Evolutionary conservation across 2,113 vertebrate genomes (phyloP), one percentile per base, ranked within the genome.

Genomic region (Struthidea cinerea): DNA sequence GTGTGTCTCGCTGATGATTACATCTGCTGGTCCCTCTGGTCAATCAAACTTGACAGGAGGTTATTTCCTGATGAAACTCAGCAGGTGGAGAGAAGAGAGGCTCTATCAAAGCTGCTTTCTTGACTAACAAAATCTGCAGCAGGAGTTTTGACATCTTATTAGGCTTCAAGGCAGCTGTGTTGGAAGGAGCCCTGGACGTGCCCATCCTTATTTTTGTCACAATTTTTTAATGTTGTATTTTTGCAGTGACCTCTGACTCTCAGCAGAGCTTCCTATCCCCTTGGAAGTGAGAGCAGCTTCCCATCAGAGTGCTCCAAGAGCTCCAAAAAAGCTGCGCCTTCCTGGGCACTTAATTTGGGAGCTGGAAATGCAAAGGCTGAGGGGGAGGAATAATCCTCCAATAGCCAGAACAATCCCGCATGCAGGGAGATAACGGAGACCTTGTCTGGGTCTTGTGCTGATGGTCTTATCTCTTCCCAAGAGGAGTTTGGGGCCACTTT

Each of bases 41-140:
- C 88, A 90, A 77, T 93, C 96, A 73, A 10, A 92, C 53, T 30
- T 88, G 92, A 89, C 82, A 83, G 94, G 85, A 85, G 57, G 67
- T 90, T 85, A 50, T 88, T 95, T 86, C 75, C 70, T 76, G 55
- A 47, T 82, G 86, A 56, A 85, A 44, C 37, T 75, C 63, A 77
- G 85, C 95, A 86, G 85, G 88, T 94, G 82, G 74, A 26, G 50
- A 46, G 74, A 65, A 57, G 82, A 88, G 85, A 52, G 84, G 27
- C 68, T 60, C 70, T 68, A 56, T 71, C 82, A 85, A 80, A 94
- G 74, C 46, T 53, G 67, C 71, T 90, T 79, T 83, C 85, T 69
- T 88, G 85, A 57, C 49, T 90, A 68, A 85, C 90, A 56, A 76
- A 89, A 91, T 65, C 74, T 83, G 78, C 70, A 41, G 61, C 44